Percentiles rank a stretch among this genome's conserved stretches.
phyloP scores from a whole-genome alignment of 2,797 vertebrate genomes.

The Vireo griseus region DNA sequence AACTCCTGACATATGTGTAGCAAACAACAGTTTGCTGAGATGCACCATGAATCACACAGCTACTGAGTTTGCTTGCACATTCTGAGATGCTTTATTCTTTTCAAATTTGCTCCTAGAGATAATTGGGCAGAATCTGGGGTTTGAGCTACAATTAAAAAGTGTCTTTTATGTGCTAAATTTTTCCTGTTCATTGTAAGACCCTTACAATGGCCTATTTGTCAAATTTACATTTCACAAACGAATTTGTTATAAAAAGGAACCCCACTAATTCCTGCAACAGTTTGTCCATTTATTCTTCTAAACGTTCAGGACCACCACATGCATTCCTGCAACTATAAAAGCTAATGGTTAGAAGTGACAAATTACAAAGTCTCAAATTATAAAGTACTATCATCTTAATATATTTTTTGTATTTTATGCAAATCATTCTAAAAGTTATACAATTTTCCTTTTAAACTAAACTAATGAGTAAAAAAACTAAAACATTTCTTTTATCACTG shows the following conservation, averaged over 20 bases:
- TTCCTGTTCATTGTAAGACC: neutral
- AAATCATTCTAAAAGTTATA: neutral
- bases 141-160: neutral
- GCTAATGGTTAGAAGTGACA: neutral
- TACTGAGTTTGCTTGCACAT: neutral
- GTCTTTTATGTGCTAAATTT: neutral
- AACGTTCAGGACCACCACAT: neutral
- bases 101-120: neutral
- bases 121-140: neutral
- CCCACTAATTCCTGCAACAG: neutral
- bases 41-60: neutral
- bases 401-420: neutral
- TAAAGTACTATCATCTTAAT: neutral
- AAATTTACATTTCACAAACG: neutral
- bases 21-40: neutral
- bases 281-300: neutral
- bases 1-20: neutral
- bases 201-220: neutral
- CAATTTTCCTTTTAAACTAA: neutral
- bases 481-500: neutral
- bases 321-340: neutral
- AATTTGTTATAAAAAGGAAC: neutral
- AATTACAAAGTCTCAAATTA: neutral
- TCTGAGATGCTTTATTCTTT: neutral
- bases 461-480: neutral